Evolutionary conservation across 2,888 invertebrate species (phyloP).

Genomic region (Ceriagrion tenellum): DNA sequence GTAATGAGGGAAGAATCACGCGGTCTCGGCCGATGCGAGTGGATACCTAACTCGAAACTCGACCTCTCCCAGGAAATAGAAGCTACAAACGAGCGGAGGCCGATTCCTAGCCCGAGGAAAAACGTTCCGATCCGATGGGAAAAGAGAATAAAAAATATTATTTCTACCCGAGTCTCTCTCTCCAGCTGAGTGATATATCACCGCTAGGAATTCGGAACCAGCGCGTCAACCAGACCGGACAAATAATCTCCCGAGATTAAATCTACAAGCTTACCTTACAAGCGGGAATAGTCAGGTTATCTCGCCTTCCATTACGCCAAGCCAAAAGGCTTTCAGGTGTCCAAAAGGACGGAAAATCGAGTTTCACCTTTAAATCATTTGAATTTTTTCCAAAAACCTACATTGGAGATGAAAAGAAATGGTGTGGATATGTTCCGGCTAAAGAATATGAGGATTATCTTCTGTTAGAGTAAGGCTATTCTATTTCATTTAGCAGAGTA

Average conservation of each 20-base stretch:
- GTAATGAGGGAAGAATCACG: neutral
- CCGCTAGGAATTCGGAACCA: neutral
- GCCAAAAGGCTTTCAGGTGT: neutral
- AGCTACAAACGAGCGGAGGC: neutral
- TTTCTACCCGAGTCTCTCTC: neutral
- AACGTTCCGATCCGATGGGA: neutral
- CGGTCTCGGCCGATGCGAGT: too few species aligned
- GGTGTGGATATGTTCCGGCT: too few species aligned
- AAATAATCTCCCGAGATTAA: neutral
- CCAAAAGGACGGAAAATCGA: neutral
- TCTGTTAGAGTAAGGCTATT: too few species aligned
- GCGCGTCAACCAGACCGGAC: neutral
- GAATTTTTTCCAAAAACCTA: neutral
- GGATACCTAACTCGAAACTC: too few species aligned
- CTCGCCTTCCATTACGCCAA: neutral
- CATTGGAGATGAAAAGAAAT: too few species aligned
- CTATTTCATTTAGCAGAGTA: too few species aligned
- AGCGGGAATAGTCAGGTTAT: neutral
- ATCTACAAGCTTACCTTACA: neutral
- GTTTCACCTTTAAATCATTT: neutral
- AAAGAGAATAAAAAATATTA: neutral
- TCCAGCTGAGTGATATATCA: neutral
- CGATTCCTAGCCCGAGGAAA: neutral
- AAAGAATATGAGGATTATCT: too few species aligned
- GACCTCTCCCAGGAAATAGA: neutral